Percentiles rank a stretch among this genome's conserved stretches.
These are phyloP conservation scores for Caenorhabditis latens DNA, from an alignment of 1,140 invertebrate species.

Conservation along the genomic window DNA sequence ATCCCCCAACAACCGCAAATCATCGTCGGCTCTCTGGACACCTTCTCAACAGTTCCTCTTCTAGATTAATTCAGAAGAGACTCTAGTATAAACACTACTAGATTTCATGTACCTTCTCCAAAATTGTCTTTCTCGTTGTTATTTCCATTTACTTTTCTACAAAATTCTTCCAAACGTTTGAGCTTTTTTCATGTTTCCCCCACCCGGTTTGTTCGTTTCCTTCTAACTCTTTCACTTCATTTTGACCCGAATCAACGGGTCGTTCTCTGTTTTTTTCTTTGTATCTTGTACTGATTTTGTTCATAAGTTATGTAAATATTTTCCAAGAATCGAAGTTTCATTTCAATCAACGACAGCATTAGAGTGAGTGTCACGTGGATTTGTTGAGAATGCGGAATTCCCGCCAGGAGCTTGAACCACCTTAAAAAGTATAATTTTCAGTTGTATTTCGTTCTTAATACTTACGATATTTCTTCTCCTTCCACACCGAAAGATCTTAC, in stretches of 20 bases:
- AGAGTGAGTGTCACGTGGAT: too few species aligned
- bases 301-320: too few species aligned
- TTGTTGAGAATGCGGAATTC: too few species aligned
- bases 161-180: too few species aligned
- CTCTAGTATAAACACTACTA: background rate
- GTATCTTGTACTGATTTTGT: too few species aligned
- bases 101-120: background rate
- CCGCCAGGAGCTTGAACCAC: too few species aligned
- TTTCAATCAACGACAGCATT: too few species aligned
- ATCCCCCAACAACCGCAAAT: background rate
- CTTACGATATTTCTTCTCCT: background rate
- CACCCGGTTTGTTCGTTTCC: background rate
- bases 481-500: background rate
- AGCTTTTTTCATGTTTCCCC: too few species aligned
- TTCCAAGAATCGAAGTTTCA: too few species aligned
- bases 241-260: background rate
- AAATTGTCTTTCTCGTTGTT: background rate
- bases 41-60: conserved; percentile 53
- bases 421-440: too few species aligned
- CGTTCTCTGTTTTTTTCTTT: background rate
- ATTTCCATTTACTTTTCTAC: too few species aligned
- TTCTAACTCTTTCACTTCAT: background rate
- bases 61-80: conserved; percentile 21
- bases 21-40: conserved; percentile 50
- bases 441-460: too few species aligned